phyloP scores from a whole-genome alignment of 2,113 vertebrate genomes.

The Phaetusa simplex region DNA sequence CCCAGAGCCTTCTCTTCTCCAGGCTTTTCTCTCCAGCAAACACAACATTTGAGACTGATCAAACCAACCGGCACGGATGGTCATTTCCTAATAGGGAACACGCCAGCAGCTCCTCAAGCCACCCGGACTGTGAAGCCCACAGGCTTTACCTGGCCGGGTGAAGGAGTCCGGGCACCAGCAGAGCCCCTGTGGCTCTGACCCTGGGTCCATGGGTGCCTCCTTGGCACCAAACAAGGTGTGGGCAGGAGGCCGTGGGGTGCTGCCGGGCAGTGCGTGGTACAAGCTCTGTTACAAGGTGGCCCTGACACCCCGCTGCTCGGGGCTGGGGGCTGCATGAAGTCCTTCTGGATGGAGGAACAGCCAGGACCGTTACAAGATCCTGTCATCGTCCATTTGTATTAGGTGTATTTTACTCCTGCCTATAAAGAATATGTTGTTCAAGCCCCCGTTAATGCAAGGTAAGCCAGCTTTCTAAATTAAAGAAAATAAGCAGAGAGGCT shows the following conservation, averaged over 20 bases:
- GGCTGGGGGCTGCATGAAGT: neutral
- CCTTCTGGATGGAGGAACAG: neutral
- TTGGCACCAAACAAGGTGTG: neutral
- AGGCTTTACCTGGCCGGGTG: neutral
- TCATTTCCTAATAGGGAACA: fast-evolving
- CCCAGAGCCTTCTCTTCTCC: too few species aligned
- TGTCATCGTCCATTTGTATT: neutral
- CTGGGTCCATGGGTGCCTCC: fast-evolving
- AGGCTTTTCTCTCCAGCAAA: neutral
- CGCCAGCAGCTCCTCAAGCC: fast-evolving
- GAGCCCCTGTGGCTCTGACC: neutral
- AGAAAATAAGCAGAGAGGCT: neutral
- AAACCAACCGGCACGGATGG: fast-evolving
- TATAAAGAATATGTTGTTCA: neutral
- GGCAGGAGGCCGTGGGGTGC: neutral
- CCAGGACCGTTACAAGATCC: fast-evolving
- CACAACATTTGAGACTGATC: neutral
- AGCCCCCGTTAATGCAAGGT: neutral
- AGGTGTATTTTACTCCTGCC: neutral
- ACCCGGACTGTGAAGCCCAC: too few species aligned
- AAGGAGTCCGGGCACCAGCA: neutral
- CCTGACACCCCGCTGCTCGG: neutral
- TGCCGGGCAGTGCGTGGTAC: fast-evolving
- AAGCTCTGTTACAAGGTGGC: neutral
- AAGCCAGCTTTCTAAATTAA: neutral